Evolutionary conservation across 2,888 invertebrate species (phyloP).

Genomic region (Loripinus fragilis): DNA sequence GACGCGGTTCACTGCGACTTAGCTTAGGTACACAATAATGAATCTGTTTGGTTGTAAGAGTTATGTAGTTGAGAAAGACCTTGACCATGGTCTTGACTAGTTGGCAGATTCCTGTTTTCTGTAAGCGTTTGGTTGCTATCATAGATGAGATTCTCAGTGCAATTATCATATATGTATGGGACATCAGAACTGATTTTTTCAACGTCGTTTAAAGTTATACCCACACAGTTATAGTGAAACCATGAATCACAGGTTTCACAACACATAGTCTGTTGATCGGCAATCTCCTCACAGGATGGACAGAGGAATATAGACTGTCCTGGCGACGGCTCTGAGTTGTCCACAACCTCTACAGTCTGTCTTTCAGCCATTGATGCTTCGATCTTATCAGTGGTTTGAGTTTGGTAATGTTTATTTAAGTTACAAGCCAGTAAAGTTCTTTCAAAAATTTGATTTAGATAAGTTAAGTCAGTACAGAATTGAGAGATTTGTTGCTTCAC

Average conservation of each 20-base stretch:
- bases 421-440: not conserved
- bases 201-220: not conserved
- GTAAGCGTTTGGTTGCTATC: not conserved
- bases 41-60: not conserved
- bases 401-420: too few species aligned
- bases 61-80: not conserved
- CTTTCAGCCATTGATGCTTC: too few species aligned
- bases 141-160: not conserved
- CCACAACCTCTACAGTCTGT: too few species aligned
- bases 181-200: not conserved
- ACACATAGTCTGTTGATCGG: not conserved
- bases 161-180: not conserved
- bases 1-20: not conserved
- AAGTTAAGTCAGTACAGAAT: not conserved
- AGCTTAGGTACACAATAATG: not conserved
- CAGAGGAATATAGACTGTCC: not conserved
- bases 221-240: not conserved
- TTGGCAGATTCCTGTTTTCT: not conserved
- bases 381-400: too few species aligned
- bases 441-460: not conserved
- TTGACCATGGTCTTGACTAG: not conserved
- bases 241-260: constrained; percentile 3
- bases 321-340: too few species aligned
- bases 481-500: not conserved
- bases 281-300: not conserved